Conservation (phyloP, 2,113 vertebrate genomes). For the Xiphias gladius region DNA sequence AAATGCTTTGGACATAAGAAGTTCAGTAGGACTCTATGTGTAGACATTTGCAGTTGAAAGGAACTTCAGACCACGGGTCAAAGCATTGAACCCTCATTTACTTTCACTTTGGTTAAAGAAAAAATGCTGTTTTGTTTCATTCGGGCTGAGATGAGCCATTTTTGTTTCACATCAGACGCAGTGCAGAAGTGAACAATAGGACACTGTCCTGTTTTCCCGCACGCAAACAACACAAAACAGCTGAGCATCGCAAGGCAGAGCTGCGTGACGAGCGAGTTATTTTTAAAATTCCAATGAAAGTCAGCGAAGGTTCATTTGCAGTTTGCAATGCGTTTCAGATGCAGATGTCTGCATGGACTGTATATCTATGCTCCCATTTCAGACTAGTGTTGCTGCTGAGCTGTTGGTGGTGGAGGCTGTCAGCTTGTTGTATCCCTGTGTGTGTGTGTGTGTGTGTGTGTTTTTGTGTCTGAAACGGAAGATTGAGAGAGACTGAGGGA, state of each 20-base stretch:
- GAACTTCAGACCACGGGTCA: neutral
- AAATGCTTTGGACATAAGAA: constrained; percentile 1
- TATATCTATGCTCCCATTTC: neutral
- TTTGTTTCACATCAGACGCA: constrained; percentile 11
- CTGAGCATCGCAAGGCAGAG: constrained; percentile 16
- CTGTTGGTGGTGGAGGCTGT: constrained; percentile 21
- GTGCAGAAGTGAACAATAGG: constrained; percentile 24
- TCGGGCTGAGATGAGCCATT: neutral
- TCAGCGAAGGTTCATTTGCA: constrained; percentile 17
- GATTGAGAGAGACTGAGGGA: neutral
- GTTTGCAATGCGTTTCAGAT: constrained; percentile 1
- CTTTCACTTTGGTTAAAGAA: neutral
- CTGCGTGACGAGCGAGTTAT: constrained; percentile 16
- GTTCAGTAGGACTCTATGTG: neutral
- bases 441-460: constrained; percentile 6
- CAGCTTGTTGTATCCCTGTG: constrained; percentile 19
- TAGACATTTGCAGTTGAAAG: constrained; percentile 11
- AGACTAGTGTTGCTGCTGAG: neutral
- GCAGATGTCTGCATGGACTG: neutral
- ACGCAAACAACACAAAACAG: constrained; percentile 34
- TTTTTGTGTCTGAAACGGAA: neutral
- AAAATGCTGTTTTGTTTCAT: constrained; percentile 15
- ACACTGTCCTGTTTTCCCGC: constrained; percentile 29
- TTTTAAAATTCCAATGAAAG: constrained; percentile 33
- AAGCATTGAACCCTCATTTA: neutral